These are phyloP conservation scores for Neodon shergylaensis DNA, from an alignment of 2,113 vertebrate species.

Conservation along the genomic window DNA sequence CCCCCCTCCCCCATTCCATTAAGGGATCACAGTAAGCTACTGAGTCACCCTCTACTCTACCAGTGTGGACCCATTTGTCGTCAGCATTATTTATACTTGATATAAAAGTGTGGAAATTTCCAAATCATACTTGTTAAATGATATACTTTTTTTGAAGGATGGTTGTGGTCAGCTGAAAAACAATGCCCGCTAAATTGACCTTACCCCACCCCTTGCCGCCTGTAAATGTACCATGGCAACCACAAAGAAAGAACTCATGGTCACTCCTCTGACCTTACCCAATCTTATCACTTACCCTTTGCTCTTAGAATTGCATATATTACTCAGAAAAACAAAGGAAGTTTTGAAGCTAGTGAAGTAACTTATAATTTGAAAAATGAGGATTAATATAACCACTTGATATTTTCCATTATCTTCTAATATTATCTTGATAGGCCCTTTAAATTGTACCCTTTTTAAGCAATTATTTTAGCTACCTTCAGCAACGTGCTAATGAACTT, in stretches of 20 bases:
- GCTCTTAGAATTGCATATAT: constrained; percentile 26
- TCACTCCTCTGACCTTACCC: background rate
- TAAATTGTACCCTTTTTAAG: background rate
- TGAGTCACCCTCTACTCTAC: background rate
- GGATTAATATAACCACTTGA: background rate
- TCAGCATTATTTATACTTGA: background rate
- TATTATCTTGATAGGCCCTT: background rate
- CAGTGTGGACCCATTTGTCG: background rate
- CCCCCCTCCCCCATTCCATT: too few relatives aligned
- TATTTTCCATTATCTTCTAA: constrained; percentile 19
- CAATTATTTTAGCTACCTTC: constrained; percentile 41
- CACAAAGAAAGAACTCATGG: background rate
- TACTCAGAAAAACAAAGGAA: constrained; percentile 29
- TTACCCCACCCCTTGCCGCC: background rate
- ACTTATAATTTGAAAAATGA: background rate
- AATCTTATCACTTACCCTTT: background rate
- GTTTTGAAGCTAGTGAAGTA: background rate
- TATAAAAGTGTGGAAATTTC: background rate
- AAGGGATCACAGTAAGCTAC: background rate
- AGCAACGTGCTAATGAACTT: constrained; percentile 46
- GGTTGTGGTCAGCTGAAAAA: background rate
- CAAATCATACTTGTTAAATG: too few relatives aligned
- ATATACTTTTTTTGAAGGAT: too few relatives aligned
- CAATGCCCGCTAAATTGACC: background rate
- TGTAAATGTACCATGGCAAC: background rate